phyloP scores from a whole-genome alignment of 2,888 invertebrate genomes.

The Meghimatium bilineatum region DNA sequence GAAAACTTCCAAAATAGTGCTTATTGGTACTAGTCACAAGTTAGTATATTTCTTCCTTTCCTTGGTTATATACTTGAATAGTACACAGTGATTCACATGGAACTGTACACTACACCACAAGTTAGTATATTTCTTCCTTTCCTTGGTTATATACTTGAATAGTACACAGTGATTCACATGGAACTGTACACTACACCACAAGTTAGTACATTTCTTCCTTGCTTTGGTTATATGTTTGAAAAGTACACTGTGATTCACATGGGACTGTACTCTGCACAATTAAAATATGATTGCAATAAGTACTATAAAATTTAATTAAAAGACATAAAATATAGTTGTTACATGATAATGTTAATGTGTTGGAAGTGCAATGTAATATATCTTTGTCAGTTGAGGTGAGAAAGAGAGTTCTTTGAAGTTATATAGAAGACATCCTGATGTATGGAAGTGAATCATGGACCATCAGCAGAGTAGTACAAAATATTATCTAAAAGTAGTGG shows the following conservation, averaged over 20 bases:
- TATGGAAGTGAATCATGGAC: too few relatives aligned
- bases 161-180: not conserved
- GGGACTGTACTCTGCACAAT: not conserved
- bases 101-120: constrained; percentile 75
- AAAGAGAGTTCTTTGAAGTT: too few relatives aligned
- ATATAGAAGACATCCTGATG: too few relatives aligned
- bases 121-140: constrained; percentile 56
- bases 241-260: not conserved
- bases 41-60: constrained; percentile 52
- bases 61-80: not conserved
- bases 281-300: too few relatives aligned
- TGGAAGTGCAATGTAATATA: too few relatives aligned
- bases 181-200: constrained; percentile 74
- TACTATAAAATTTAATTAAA: too few relatives aligned
- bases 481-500: too few relatives aligned
- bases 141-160: not conserved
- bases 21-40: constrained; percentile 86
- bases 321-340: too few relatives aligned
- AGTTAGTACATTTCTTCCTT: constrained; percentile 57
- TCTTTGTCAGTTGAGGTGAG: too few relatives aligned
- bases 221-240: not conserved
- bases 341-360: too few relatives aligned
- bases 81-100: not conserved
- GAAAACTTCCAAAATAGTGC: constrained; percentile 84
- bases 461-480: too few relatives aligned